Evolutionary conservation across 2,888 invertebrate species (phyloP).

Genomic region (Dorcus hopei): DNA sequence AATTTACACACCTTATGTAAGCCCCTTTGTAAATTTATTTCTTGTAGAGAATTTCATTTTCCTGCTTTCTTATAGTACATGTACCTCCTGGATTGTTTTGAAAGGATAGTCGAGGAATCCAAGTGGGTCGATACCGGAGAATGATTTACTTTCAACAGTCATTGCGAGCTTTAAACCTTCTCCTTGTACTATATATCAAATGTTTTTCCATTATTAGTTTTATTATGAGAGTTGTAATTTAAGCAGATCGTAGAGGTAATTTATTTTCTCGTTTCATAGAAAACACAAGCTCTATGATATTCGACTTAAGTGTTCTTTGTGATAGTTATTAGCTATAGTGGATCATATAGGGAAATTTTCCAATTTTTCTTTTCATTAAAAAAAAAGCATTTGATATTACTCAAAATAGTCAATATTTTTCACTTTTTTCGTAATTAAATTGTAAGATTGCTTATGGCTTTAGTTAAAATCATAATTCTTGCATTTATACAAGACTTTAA

Average conservation of each 20-base stretch:
- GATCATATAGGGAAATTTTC: not conserved
- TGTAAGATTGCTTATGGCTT: too few relatives aligned
- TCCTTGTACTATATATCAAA: not conserved
- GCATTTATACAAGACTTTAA: too few relatives aligned
- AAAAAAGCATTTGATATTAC: not conserved
- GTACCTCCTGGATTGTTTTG: slow-evolving; percentile 92
- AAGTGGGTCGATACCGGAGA: slow-evolving; percentile 82
- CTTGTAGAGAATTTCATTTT: slow-evolving; percentile 18
- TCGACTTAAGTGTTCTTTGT: not conserved
- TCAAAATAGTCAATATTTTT: not conserved
- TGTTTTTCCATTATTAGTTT: not conserved
- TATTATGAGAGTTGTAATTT: too few relatives aligned
- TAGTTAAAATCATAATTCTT: too few relatives aligned
- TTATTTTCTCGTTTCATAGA: too few relatives aligned
- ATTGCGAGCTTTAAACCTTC: not conserved
- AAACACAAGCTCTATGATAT: not conserved
- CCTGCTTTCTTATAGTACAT: slow-evolving; percentile 67
- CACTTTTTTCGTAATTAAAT: too few relatives aligned
- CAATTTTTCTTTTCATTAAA: not conserved
- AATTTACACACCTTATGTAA: slow-evolving; percentile 86
- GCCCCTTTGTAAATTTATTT: slow-evolving; percentile 44
- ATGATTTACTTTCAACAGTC: slow-evolving; percentile 49
- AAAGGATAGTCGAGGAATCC: slow-evolving; percentile 89
- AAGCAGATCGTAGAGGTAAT: too few relatives aligned
- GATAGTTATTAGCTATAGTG: not conserved